These are phyloP conservation scores for Plumapathes pennacea DNA, from an alignment of 92 coral and sea anemone species.

Conservation along the genomic window DNA sequence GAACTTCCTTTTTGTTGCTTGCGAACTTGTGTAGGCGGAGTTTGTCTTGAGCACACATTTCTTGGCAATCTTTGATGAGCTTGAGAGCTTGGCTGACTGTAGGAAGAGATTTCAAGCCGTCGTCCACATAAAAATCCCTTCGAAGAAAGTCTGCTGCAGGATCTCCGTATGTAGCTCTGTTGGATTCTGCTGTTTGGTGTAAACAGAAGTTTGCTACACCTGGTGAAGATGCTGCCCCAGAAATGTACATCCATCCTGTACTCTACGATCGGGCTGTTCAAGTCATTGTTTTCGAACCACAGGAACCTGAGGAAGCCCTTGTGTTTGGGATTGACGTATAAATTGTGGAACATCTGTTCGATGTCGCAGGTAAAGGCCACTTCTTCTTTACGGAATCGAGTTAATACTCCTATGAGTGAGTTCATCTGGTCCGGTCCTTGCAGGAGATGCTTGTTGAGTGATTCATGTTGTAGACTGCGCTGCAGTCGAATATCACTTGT, in stretches of 20 bases:
- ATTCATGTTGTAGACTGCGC: conserved; percentile 18
- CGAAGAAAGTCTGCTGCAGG: neutral
- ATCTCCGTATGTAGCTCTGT: neutral
- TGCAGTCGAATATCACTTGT: conserved; percentile 48
- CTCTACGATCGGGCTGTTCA: conserved; percentile 8
- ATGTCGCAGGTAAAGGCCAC: conserved; percentile 18
- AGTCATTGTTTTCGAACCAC: conserved; percentile 6
- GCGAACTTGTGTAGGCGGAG: conserved; percentile 43
- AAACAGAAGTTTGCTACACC: conserved; percentile 11
- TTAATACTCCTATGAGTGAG: conserved; percentile 11
- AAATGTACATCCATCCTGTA: conserved; percentile 23
- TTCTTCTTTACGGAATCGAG: conserved; percentile 43
- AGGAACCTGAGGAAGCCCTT: neutral
- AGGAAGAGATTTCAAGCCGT: conserved; percentile 8
- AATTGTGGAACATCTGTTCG: conserved; percentile 19
- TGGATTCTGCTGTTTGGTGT: neutral
- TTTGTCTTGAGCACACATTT: conserved; percentile 12
- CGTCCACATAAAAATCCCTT: conserved; percentile 12
- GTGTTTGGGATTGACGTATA: neutral
- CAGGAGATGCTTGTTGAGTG: conserved; percentile 26
- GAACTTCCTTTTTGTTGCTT: conserved; percentile 25
- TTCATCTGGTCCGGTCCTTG: conserved; percentile 10
- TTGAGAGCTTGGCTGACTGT: conserved; percentile 16
- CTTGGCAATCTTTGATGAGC: conserved; percentile 20
- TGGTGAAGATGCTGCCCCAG: conserved; percentile 24